Percentiles rank a stretch among this genome's conserved stretches.
phyloP scores from a whole-genome alignment of 1,140 invertebrate species.

The Drosophila watanabei region DNA sequence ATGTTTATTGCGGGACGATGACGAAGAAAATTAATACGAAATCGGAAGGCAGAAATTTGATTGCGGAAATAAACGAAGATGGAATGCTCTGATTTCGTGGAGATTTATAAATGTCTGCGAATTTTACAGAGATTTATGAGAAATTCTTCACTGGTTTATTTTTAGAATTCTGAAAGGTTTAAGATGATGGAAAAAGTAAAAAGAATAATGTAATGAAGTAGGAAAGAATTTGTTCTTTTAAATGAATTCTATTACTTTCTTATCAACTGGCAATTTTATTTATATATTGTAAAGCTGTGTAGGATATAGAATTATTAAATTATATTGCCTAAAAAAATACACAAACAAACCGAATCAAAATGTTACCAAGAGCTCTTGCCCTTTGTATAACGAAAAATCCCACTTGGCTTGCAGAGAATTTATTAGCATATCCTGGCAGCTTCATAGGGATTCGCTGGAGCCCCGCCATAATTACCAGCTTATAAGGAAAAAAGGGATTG shows the following conservation, averaged over 20 bases:
- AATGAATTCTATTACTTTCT: neutral
- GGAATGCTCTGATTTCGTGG: slow-evolving; percentile 42
- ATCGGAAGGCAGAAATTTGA: slow-evolving; percentile 20
- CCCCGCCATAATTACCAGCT: slow-evolving; percentile 46
- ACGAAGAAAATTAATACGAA: slow-evolving; percentile 73
- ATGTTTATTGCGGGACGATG: slow-evolving; percentile 71
- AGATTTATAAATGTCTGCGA: neutral
- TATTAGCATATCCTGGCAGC: slow-evolving; percentile 12
- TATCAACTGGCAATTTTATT: too few species aligned
- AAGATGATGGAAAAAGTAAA: neutral
- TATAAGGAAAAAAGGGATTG: slow-evolving; percentile 62
- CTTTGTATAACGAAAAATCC: slow-evolving; percentile 19
- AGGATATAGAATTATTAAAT: too few species aligned
- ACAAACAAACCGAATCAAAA: neutral
- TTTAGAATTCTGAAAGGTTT: neutral
- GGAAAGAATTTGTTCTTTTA: neutral
- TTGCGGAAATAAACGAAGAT: slow-evolving; percentile 30
- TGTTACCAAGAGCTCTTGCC: neutral
- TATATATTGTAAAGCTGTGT: accelerated
- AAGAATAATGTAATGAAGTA: neutral
- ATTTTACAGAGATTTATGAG: neutral
- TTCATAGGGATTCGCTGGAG: slow-evolving; percentile 22
- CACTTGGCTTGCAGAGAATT: slow-evolving; percentile 14
- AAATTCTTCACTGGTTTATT: neutral
- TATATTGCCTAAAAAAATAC: neutral